phyloP scores from a whole-genome alignment of 2,888 invertebrate species.

The Agonopterix heracliana region DNA sequence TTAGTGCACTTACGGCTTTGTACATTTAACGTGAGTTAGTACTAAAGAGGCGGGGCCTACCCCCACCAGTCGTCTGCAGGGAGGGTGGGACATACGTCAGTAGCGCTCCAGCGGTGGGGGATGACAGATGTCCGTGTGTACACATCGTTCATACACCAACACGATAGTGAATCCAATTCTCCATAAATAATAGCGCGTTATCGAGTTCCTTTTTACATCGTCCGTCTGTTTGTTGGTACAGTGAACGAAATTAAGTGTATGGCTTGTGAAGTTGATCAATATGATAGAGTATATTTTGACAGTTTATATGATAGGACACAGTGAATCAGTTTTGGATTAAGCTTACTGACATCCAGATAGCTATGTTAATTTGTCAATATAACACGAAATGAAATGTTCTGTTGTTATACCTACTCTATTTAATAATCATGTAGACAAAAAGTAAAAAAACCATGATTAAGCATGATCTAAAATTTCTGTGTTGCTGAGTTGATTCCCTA shows the following conservation, averaged over 20 bases:
- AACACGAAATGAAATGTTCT: too few relatives aligned
- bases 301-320: too few relatives aligned
- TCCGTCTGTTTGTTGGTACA: constrained; percentile 22
- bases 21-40: not conserved
- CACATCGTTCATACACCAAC: constrained; percentile 60
- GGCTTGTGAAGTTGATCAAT: constrained; percentile 9
- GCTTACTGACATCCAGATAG: too few relatives aligned
- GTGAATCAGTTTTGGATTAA: too few relatives aligned
- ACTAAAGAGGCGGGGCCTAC: constrained; percentile 34
- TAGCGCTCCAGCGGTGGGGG: constrained; percentile 55
- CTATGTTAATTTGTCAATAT: too few relatives aligned
- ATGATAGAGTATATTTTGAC: not conserved
- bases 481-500: too few relatives aligned
- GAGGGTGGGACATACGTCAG: constrained; percentile 55
- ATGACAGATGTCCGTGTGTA: constrained; percentile 59
- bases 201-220: constrained; percentile 8
- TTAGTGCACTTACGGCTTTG: not conserved
- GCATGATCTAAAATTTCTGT: too few relatives aligned
- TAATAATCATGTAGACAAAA: too few relatives aligned
- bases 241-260: constrained; percentile 8
- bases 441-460: too few relatives aligned
- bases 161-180: constrained; percentile 60
- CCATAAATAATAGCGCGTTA: constrained; percentile 49
- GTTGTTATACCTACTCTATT: too few relatives aligned
- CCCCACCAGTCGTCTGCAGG: constrained; percentile 27